Conservation (phyloP, 2,888 invertebrate species). For the Labia minor region DNA sequence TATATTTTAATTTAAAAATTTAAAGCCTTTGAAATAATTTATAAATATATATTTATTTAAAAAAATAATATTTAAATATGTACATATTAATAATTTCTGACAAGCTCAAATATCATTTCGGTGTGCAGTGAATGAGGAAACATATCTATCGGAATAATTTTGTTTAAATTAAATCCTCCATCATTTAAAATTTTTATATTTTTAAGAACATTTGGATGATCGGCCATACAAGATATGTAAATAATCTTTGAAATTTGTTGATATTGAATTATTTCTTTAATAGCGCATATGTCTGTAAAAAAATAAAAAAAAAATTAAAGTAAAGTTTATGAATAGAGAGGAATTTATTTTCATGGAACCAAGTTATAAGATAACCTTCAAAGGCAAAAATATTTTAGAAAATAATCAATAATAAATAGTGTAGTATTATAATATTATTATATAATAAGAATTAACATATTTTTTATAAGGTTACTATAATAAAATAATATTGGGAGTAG, state of each 20-base stretch:
- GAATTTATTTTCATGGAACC: no score
- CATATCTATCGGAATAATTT: not conserved
- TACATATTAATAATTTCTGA: not conserved
- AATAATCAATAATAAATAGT: not conserved
- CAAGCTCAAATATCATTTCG: not conserved
- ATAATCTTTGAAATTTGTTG: not conserved
- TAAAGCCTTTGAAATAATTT: no score
- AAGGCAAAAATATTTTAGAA: not conserved
- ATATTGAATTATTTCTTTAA: not conserved
- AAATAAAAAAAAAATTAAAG: not conserved
- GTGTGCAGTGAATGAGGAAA: not conserved
- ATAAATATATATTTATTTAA: no score
- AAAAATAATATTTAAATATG: no score
- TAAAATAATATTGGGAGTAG: no score
- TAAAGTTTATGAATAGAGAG: no score
- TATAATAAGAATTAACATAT: no score
- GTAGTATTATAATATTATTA: no score
- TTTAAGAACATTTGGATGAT: not conserved
- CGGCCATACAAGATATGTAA: not conserved
- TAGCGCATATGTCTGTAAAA: not conserved
- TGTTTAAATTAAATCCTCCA: not conserved
- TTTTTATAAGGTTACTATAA: no score
- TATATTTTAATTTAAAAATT: no score
- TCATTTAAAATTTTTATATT: not conserved
- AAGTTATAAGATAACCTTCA: not conserved